These are phyloP conservation scores for Tachysurus fulvidraco DNA, from an alignment of 2,113 vertebrate genomes.

Conservation along the genomic window DNA sequence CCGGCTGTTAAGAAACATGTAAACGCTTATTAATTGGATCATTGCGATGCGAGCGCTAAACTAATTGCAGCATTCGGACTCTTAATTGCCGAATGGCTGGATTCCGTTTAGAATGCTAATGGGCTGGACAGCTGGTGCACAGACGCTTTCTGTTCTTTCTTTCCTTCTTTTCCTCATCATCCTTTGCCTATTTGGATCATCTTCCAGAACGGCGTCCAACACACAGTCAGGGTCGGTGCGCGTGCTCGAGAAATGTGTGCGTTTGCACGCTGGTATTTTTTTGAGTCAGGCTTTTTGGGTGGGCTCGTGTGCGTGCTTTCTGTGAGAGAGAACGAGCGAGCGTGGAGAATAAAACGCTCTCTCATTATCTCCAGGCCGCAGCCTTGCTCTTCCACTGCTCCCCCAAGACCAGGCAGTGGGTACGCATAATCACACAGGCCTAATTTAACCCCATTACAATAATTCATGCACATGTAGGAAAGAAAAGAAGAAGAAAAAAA, in stretches of 20 bases:
- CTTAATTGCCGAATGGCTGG: conserved; percentile 69
- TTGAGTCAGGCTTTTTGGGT: not conserved
- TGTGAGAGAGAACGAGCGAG: not conserved
- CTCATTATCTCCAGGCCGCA: conserved; percentile 59
- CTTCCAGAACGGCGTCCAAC: conserved; percentile 66
- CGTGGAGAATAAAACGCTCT: conserved; percentile 14
- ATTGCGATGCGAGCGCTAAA: conserved; percentile 54
- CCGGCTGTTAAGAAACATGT: conserved; percentile 56
- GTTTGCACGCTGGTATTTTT: conserved; percentile 11
- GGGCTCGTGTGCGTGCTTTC: conserved; percentile 15
- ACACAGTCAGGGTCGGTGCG: conserved; percentile 48
- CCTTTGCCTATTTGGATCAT: conserved; percentile 45
- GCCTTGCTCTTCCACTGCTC: conserved; percentile 28
- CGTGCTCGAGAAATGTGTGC: not conserved
- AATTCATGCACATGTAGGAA: conserved; percentile 47
- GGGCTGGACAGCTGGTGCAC: conserved; percentile 65
- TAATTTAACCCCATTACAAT: conserved; percentile 65
- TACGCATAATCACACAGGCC: conserved; percentile 55
- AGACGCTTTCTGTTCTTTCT: conserved; percentile 39
- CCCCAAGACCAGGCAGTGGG: conserved; percentile 15
- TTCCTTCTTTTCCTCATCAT: not conserved
- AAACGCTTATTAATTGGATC: conserved; percentile 66
- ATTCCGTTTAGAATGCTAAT: conserved; percentile 66
- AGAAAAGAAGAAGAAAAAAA: not conserved
- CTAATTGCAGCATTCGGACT: conserved; percentile 67